These are phyloP conservation scores for Heliconius sara DNA, from an alignment of 2,888 invertebrate genomes.

Conservation along the genomic window DNA sequence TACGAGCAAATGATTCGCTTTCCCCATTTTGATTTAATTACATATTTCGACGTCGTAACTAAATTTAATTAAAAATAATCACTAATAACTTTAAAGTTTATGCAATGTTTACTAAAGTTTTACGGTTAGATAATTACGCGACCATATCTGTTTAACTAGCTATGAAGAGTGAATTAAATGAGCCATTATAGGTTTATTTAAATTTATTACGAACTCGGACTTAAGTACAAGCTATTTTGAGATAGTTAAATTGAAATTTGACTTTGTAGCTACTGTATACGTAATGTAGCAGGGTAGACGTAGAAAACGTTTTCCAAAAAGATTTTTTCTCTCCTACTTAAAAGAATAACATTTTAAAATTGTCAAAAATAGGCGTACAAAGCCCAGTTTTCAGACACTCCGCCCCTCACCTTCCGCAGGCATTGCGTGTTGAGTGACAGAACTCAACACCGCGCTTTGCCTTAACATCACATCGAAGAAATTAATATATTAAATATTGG, in stretches of 20 bases:
- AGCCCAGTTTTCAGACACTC: no score
- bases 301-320: no score
- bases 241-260: conserved; percentile 10
- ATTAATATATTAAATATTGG: no score
- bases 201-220: conserved; percentile 8
- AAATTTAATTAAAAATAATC: conserved; percentile 36
- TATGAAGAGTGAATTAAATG: conserved; percentile 35
- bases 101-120: conserved; percentile 33
- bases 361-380: no score
- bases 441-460: no score
- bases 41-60: conserved; percentile 16
- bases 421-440: no score
- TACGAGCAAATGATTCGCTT: not conserved
- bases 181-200: conserved; percentile 29
- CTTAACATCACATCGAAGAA: no score
- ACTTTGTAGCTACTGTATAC: not conserved
- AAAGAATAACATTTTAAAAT: no score
- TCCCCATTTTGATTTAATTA: conserved; percentile 11
- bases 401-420: no score
- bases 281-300: no score
- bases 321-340: no score
- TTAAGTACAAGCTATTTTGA: conserved; percentile 15
- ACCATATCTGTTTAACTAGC: conserved; percentile 32
- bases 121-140: conserved; percentile 28
- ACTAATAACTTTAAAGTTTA: conserved; percentile 30